Conservation (phyloP, 2,797 vertebrate species). For the Orientallactaga sibirica region DNA sequence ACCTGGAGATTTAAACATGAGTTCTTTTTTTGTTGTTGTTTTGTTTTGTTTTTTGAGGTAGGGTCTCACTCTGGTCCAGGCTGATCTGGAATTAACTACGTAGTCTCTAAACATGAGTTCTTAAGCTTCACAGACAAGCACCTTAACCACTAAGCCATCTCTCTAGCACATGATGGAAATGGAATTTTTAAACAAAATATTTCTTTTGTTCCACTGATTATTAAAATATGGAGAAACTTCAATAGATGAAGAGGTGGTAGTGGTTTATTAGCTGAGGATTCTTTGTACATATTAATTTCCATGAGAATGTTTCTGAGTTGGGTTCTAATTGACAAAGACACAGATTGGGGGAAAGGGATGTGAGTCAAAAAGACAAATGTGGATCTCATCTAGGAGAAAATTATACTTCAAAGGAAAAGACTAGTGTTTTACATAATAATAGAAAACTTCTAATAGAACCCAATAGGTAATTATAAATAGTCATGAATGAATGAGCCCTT, state of each 20-base stretch:
- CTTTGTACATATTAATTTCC: conserved; percentile 18
- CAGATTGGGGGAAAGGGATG: neutral
- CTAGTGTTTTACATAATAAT: conserved; percentile 19
- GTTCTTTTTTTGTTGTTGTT: no score
- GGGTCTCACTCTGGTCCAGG: no score
- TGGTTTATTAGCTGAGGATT: neutral
- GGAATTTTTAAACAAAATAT: neutral
- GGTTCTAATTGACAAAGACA: neutral
- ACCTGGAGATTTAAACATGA: no score
- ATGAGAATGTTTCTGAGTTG: neutral
- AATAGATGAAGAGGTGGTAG: neutral
- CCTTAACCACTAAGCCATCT: no score
- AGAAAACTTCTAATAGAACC: neutral
- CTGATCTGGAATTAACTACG: no score
- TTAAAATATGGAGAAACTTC: neutral
- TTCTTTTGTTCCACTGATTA: neutral
- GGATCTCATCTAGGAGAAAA: neutral
- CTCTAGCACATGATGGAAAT: neutral
- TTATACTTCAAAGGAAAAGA: neutral
- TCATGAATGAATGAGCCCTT: neutral
- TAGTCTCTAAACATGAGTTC: no score
- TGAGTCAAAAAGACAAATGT: neutral
- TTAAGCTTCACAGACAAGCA: no score
- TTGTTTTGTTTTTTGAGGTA: no score
- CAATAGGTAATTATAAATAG: neutral